Evolutionary conservation across 1,140 invertebrate species (phyloP), one percentile per base, ranked within the genome.

Genomic region (Bombus superbus): DNA sequence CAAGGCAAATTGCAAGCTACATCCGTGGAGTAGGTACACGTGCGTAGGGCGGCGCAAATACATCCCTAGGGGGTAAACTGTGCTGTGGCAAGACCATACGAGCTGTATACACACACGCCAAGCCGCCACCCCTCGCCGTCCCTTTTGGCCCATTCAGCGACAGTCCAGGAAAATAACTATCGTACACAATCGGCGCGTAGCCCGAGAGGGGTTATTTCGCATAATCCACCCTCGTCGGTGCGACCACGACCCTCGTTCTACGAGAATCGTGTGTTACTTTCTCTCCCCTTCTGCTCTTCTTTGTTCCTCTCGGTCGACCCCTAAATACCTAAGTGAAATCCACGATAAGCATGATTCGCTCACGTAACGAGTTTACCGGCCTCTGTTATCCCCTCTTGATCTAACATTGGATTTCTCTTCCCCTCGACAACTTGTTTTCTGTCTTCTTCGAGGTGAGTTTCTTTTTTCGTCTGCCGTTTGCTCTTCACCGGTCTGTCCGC

Each of bases 271-370:
- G 71, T 73, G 64, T 81, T 64, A 57, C 71, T 64, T 68, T 87
- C 87, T 47, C 80, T 68, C 68, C 35, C 72, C 35, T 40, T 15
- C 64, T 22, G 75, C 71, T 57, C 69, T 71, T 53, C 47, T 53
- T 53, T 53, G 18, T 25, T 71, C 75, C 69, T 62, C 18, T 38
- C 11, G 9, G 25, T 42, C 64, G 66, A 76, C 85, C 92, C 47
- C 92, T 94, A 94, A 94, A 93, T 93, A 91, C 93, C 92, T 94
- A 94, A 95, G 94, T 95, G 94, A 95, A 95, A 94, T 94, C 92
- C 93, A 92, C 91, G 93, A 95, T 94, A 94, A 95, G 93, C 93
- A 93, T 91, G 92, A 94, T 93, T 92, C 92, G 90, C 88, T 86
- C 91, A 90, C 94, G 92, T 95, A 94, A 94, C 94, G 93, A 95